phyloP scores from a whole-genome alignment of 2,888 invertebrate species.

The Xanthia icteritia region DNA sequence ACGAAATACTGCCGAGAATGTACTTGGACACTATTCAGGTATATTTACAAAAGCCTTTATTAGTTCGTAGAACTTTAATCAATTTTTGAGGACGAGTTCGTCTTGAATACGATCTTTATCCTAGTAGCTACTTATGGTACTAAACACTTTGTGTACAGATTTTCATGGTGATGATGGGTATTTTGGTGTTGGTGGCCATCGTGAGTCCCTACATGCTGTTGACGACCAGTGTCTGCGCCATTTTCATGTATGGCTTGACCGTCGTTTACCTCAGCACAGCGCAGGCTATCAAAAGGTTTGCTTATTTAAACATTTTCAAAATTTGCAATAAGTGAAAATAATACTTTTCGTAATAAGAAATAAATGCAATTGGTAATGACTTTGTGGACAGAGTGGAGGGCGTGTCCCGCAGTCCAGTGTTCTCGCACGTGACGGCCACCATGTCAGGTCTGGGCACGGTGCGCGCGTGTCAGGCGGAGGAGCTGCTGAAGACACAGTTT shows the following conservation, averaged over 20 bases:
- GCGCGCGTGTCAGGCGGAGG: slow-evolving; percentile 92
- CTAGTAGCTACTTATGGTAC: not conserved
- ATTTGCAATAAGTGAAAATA: not conserved
- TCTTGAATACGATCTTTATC: not conserved
- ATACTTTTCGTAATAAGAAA: not conserved
- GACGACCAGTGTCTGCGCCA: slow-evolving; percentile 91
- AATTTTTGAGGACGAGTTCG: not conserved
- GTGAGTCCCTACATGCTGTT: slow-evolving; percentile 93
- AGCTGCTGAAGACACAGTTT: slow-evolving; percentile 91
- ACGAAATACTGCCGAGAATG: slow-evolving; percentile 92
- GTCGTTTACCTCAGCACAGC: slow-evolving; percentile 93
- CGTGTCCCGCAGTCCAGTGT: slow-evolving; percentile 94
- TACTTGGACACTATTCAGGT: slow-evolving; percentile 92
- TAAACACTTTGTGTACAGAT: slow-evolving; percentile 82
- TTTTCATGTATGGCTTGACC: slow-evolving; percentile 92
- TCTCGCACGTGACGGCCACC: slow-evolving; percentile 94
- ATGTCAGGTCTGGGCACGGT: slow-evolving; percentile 94
- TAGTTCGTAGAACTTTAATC: not conserved
- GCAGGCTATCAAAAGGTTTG: slow-evolving; percentile 92
- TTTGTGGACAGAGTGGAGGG: slow-evolving; percentile 81
- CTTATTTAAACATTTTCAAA: not conserved
- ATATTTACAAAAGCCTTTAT: slow-evolving; percentile 8
- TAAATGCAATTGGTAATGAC: not conserved
- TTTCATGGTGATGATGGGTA: slow-evolving; percentile 93
- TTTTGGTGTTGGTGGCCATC: slow-evolving; percentile 93